A percentile compares a stretch with the other conserved stretches of the same genome.
Conservation (phyloP, 1,140 invertebrate genomes). For the Xylocopa sonorina region DNA sequence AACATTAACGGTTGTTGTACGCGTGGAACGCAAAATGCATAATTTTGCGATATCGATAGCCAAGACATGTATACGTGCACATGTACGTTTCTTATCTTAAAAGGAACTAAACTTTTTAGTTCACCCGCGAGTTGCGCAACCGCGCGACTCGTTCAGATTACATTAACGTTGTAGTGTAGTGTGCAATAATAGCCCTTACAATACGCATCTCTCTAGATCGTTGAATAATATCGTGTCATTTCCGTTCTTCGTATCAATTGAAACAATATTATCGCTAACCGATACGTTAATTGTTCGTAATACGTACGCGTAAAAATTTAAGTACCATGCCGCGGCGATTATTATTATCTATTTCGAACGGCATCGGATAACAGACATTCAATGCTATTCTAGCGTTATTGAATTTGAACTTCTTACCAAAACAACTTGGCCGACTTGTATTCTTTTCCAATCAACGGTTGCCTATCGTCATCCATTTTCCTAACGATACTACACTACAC, state of each 20-base stretch:
- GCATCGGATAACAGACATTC: background rate
- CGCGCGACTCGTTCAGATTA: too few relatives aligned
- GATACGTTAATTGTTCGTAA: too few relatives aligned
- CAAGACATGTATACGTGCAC: background rate
- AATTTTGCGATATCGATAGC: background rate
- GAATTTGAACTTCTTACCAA: constrained; percentile 64
- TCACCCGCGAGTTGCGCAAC: background rate
- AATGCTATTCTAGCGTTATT: background rate
- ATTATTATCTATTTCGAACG: background rate
- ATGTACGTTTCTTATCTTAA: background rate
- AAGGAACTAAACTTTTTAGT: background rate
- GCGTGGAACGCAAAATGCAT: too few relatives aligned
- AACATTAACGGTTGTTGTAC: background rate
- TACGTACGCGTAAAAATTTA: too few relatives aligned
- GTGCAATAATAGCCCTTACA: too few relatives aligned
- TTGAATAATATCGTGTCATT: background rate
- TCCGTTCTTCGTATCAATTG: background rate
- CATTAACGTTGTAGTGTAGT: too few relatives aligned
- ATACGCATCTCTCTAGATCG: background rate
- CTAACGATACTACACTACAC: too few relatives aligned
- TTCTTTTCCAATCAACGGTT: constrained; percentile 55
- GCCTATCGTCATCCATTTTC: constrained; percentile 62
- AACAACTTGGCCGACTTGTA: constrained; percentile 41
- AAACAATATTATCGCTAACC: too few relatives aligned
- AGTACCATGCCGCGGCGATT: too few relatives aligned